A percentile compares a stretch with the other conserved stretches of the same genome.
Evolutionary conservation across 1,140 invertebrate species (phyloP).

Genomic region (Brachionus paranguensis): DNA sequence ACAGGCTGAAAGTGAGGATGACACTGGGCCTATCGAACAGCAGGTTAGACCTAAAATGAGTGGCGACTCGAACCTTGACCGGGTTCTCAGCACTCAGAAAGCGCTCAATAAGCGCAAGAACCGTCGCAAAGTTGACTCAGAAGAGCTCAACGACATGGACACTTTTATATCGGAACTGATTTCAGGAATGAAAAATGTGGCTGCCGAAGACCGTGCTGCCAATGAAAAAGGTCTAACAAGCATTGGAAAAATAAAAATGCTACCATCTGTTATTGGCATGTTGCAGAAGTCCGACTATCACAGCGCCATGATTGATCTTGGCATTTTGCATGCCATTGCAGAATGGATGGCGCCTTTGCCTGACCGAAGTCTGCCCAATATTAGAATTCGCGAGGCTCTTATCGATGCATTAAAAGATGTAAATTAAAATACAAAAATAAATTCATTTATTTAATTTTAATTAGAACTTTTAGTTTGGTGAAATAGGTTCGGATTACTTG

Average conservation of each 20-base stretch:
- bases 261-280: slow-evolving; percentile 10
- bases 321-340: slow-evolving; percentile 42
- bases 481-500: slow-evolving; percentile 76
- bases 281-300: slow-evolving; percentile 11
- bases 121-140: background rate
- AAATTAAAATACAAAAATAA: slow-evolving; percentile 48
- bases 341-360: slow-evolving; percentile 98
- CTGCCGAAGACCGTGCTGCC: slow-evolving; percentile 26
- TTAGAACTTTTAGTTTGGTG: slow-evolving; percentile 69
- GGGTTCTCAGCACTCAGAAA: background rate
- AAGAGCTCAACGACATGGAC: slow-evolving; percentile 30
- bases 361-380: slow-evolving; percentile 84
- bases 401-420: slow-evolving; percentile 80
- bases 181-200: slow-evolving; percentile 35
- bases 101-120: background rate
- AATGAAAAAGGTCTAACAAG: slow-evolving; percentile 5
- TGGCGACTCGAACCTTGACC: background rate
- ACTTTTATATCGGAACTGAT: slow-evolving; percentile 3
- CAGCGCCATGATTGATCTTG: background rate
- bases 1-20: background rate
- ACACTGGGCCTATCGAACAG: background rate
- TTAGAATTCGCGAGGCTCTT: slow-evolving; percentile 80
- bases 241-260: slow-evolving; percentile 7
- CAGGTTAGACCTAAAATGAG: background rate
- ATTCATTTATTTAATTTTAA: background rate